phyloP scores from a whole-genome alignment of 2,113 vertebrate species.

The Dolichotis patagonum region DNA sequence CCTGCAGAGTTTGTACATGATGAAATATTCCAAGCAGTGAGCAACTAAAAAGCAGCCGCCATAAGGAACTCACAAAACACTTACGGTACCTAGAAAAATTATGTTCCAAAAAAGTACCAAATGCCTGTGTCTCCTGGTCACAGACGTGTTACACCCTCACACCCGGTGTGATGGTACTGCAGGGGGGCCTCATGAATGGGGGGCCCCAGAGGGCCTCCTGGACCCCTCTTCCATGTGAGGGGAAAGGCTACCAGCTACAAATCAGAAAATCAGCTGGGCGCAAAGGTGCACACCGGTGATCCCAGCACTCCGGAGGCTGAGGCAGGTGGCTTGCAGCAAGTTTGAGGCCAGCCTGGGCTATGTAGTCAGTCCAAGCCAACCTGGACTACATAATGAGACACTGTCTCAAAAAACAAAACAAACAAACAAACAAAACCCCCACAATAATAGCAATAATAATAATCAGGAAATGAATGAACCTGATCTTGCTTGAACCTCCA shows the following conservation, averaged over 20 bases:
- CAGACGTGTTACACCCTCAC: neutral
- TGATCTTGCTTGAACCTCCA: neutral
- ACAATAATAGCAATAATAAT: neutral
- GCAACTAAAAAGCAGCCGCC: neutral
- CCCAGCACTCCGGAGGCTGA: neutral
- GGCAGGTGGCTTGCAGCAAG: neutral
- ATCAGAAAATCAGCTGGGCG: neutral
- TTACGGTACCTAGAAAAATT: neutral
- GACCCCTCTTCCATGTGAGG: neutral
- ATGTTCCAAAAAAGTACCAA: neutral
- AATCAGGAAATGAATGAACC: neutral
- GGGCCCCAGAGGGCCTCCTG: neutral
- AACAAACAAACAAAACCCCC: neutral
- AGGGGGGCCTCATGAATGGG: neutral
- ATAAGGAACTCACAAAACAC: neutral
- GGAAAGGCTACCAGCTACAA: neutral
- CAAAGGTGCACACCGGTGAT: neutral
- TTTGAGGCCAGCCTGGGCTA: neutral
- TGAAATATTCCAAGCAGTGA: neutral
- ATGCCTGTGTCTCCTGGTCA: too few relatives aligned
- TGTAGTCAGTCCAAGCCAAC: neutral
- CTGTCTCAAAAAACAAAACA: neutral
- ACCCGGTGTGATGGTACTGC: neutral
- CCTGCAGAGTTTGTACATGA: neutral
- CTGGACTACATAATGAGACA: neutral